phyloP scores from a whole-genome alignment of 2,888 invertebrate species.

The Acleris literana region DNA sequence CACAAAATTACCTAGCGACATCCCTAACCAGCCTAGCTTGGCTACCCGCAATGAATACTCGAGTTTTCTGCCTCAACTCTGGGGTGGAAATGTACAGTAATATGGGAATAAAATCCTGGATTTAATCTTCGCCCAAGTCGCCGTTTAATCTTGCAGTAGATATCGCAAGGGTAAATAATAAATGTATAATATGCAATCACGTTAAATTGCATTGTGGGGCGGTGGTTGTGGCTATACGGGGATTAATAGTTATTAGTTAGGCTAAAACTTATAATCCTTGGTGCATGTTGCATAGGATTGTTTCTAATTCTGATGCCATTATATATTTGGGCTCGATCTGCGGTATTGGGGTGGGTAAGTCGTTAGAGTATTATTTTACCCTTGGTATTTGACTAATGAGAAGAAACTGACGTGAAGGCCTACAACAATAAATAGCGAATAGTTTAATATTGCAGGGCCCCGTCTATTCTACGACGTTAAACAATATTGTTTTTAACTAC shows the following conservation, averaged over 20 bases:
- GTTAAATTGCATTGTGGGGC: slow-evolving; percentile 69
- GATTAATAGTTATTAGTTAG: slow-evolving; percentile 33
- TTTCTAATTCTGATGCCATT: slow-evolving; percentile 18
- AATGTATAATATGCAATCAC: slow-evolving; percentile 74
- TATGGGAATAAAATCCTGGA: slow-evolving; percentile 80
- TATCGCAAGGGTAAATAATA: slow-evolving; percentile 78
- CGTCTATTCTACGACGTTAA: no score
- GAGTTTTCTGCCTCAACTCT: slow-evolving; percentile 74
- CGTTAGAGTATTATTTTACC: no score
- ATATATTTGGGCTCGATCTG: slow-evolving; percentile 13
- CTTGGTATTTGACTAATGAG: no score
- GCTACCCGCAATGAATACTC: slow-evolving; percentile 80
- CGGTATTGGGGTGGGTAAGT: background rate
- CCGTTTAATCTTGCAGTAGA: slow-evolving; percentile 79
- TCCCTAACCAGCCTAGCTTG: slow-evolving; percentile 62
- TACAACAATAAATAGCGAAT: no score
- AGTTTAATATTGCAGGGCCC: no score
- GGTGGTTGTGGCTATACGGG: slow-evolving; percentile 13
- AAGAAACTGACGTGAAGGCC: no score
- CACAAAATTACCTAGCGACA: slow-evolving; percentile 45
- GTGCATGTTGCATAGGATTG: slow-evolving; percentile 26
- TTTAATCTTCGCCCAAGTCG: slow-evolving; percentile 79
- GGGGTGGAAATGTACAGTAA: slow-evolving; percentile 74
- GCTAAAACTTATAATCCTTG: slow-evolving; percentile 30
- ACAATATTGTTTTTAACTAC: no score